These are phyloP conservation scores for Drosophila sulfurigaster DNA, from an alignment of 1,140 invertebrate genomes.

Conservation along the genomic window DNA sequence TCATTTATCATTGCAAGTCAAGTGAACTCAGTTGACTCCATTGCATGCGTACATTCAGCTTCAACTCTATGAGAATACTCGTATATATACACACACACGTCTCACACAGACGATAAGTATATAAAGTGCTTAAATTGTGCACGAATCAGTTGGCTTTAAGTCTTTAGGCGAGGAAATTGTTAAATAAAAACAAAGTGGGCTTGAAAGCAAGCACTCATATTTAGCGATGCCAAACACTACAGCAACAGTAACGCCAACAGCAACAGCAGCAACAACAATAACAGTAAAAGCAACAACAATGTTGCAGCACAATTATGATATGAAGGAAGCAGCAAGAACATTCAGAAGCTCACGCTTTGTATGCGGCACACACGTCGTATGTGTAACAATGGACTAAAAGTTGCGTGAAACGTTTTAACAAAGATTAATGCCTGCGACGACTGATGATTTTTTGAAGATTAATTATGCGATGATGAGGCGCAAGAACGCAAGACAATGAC, in stretches of 20 bases:
- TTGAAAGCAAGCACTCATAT: conserved; percentile 64
- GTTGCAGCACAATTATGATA: conserved; percentile 67
- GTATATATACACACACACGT: conserved; percentile 11
- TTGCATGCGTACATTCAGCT: conserved; percentile 50
- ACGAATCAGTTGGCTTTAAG: conserved; percentile 60
- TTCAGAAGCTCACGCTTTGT: conserved; percentile 51
- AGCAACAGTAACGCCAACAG: conserved; percentile 28
- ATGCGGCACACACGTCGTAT: conserved; percentile 75
- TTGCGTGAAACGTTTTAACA: conserved; percentile 84
- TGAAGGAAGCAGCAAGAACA: conserved; percentile 24
- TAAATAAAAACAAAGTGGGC: conserved; percentile 80
- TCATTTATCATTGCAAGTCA: conserved; percentile 83
- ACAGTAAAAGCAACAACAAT: conserved; percentile 1
- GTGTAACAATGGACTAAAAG: conserved; percentile 83
- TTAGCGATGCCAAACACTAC: conserved; percentile 57
- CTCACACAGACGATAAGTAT: background rate
- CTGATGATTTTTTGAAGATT: conserved; percentile 84
- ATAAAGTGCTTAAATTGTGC: conserved; percentile 67
- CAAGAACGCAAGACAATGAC: conserved; percentile 73
- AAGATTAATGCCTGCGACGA: conserved; percentile 83
- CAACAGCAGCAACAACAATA: conserved; percentile 3
- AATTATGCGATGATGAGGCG: conserved; percentile 84
- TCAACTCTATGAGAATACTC: conserved; percentile 6
- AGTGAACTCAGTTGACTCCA: conserved; percentile 79
- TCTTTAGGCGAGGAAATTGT: conserved; percentile 71